Evolutionary conservation across 2,113 vertebrate species (phyloP).

Genomic region (Onychostoma macrolepis): DNA sequence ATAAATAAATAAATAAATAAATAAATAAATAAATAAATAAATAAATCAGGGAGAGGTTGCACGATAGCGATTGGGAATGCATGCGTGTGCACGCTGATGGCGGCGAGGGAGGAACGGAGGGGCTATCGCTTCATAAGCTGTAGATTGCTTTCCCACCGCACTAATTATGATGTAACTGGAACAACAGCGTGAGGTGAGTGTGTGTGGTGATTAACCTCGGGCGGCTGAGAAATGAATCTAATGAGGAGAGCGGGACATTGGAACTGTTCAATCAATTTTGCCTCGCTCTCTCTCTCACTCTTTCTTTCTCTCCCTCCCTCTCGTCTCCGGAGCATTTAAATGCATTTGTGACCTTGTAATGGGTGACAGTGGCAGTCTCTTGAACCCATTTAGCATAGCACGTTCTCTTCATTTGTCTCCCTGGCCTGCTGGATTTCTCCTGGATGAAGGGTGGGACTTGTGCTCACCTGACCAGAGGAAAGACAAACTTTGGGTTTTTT

Average conservation of each 20-base stretch:
- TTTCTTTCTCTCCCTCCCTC: conserved; percentile 49
- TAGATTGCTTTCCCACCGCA: conserved; percentile 76
- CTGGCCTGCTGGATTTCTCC: conserved; percentile 54
- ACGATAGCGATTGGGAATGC: conserved; percentile 29
- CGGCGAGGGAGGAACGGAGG: conserved; percentile 50
- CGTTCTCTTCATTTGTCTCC: conserved; percentile 72
- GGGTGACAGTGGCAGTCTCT: conserved; percentile 81
- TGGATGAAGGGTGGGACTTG: conserved; percentile 60
- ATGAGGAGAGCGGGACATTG: conserved; percentile 84
- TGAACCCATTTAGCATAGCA: conserved; percentile 85
- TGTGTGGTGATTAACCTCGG: conserved; percentile 90
- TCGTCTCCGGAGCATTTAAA: conserved; percentile 80
- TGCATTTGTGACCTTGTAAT: conserved; percentile 86
- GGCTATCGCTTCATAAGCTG: conserved; percentile 75
- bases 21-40: too few species aligned
- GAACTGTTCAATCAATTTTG: conserved; percentile 69
- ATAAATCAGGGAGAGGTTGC: conserved; percentile 37
- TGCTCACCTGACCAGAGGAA: conserved; percentile 15
- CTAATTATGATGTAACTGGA: conserved; percentile 92
- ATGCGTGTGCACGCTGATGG: conserved; percentile 19
- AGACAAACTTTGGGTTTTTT: conserved; percentile 31
- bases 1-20: too few species aligned
- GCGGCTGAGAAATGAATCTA: conserved; percentile 86
- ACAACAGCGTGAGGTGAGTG: conserved; percentile 83
- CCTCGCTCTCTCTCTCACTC: conserved; percentile 53